Percentiles rank a stretch among this genome's conserved stretches.
phyloP scores from a whole-genome alignment of 2,888 invertebrate species.

The Sussaba pulchella region DNA sequence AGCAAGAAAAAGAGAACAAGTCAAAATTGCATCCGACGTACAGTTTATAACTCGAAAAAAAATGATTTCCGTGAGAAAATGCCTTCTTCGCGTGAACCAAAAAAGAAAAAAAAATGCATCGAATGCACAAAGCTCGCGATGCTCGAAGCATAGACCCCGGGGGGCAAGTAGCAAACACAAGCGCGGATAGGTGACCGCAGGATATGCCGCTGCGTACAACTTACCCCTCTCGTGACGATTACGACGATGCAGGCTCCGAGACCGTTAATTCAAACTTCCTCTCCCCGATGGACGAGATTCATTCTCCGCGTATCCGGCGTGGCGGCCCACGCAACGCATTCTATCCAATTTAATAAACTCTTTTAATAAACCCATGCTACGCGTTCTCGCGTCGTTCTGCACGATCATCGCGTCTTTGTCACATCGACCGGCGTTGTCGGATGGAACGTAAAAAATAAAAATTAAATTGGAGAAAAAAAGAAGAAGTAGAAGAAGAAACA shows the following conservation, averaged over 20 bases:
- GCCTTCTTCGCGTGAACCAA: no score
- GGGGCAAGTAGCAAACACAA: neutral
- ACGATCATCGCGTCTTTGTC: slow-evolving; percentile 34
- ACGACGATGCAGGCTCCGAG: slow-evolving; percentile 73
- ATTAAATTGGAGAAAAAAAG: no score
- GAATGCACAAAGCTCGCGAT: no score
- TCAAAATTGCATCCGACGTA: no score
- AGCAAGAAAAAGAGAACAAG: no score
- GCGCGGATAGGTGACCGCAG: slow-evolving; percentile 9
- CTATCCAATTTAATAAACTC: slow-evolving; percentile 83
- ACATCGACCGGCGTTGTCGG: neutral
- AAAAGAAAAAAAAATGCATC: no score
- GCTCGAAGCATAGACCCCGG: no score
- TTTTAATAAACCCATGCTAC: slow-evolving; percentile 73
- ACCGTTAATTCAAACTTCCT: slow-evolving; percentile 83
- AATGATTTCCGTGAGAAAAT: no score
- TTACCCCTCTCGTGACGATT: slow-evolving; percentile 45
- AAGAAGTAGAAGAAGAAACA: no score
- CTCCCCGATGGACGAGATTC: slow-evolving; percentile 82
- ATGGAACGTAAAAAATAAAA: neutral
- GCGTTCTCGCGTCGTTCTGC: slow-evolving; percentile 45
- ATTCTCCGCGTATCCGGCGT: slow-evolving; percentile 83
- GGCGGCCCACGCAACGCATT: slow-evolving; percentile 82
- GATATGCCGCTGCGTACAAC: neutral
- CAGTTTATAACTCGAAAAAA: no score